A percentile compares a stretch with the other conserved stretches of the same genome.
Conservation (phyloP, 2,888 invertebrate genomes). For the Chloromyia formosa region DNA sequence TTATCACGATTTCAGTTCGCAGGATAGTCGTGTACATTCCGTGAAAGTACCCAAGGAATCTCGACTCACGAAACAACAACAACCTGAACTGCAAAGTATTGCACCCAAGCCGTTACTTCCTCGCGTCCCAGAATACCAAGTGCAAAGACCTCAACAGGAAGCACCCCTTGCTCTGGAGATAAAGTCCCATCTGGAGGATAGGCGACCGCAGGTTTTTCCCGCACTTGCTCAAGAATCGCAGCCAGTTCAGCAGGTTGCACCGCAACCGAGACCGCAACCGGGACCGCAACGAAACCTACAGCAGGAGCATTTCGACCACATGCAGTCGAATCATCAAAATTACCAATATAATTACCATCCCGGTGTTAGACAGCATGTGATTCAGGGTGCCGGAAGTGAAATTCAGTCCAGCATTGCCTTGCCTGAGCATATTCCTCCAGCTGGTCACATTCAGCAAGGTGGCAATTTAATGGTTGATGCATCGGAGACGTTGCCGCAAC, state of each 20-base stretch:
- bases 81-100: background rate
- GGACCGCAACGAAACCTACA: conserved; percentile 53
- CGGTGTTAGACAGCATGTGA: conserved; percentile 6
- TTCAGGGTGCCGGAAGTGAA: conserved; percentile 35
- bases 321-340: conserved; percentile 50
- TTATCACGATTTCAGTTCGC: conserved; percentile 51
- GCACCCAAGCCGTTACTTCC: conserved; percentile 44
- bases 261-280: conserved; percentile 4
- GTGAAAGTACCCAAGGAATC: conserved; percentile 40
- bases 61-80: conserved; percentile 4
- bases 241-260: conserved; percentile 11
- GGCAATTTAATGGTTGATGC: conserved; percentile 16
- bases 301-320: conserved; percentile 51
- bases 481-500: conserved; percentile 44
- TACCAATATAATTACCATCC: conserved; percentile 51
- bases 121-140: background rate
- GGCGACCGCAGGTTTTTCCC: conserved; percentile 7
- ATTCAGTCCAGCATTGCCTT: conserved; percentile 17
- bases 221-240: conserved; percentile 16
- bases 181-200: conserved; percentile 1
- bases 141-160: conserved; percentile 32
- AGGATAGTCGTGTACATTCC: conserved; percentile 47
- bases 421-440: background rate
- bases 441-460: conserved; percentile 32
- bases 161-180: background rate